Conservation (phyloP, 2,797 vertebrate genomes). For the Sciurus vulgaris region DNA sequence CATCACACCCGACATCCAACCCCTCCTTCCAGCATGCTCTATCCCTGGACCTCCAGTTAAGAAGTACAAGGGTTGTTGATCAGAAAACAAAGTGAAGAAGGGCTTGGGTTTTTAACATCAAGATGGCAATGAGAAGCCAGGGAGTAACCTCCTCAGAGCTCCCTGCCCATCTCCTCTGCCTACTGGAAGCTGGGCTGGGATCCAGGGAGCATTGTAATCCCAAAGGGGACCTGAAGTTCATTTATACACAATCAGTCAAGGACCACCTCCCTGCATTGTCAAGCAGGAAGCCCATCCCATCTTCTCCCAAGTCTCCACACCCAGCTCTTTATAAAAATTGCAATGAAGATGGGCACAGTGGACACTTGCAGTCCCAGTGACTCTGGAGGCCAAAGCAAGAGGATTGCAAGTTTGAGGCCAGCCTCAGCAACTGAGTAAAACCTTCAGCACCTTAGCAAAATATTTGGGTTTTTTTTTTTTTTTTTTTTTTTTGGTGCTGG, state of each 20-base stretch:
- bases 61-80: not conserved
- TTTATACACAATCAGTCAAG: not conserved
- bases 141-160: not conserved
- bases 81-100: slow-evolving; percentile 28
- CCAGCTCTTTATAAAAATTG: not conserved
- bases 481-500: too few species aligned
- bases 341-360: not conserved
- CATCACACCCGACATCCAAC: not conserved
- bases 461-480: too few species aligned
- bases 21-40: not conserved
- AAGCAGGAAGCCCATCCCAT: not conserved
- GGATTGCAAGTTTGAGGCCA: too few species aligned
- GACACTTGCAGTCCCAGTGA: too few species aligned
- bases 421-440: too few species aligned
- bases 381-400: too few species aligned
- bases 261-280: not conserved
- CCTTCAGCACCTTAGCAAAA: too few species aligned
- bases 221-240: not conserved
- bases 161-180: not conserved
- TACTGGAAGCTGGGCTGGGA: not conserved
- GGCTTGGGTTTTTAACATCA: not conserved
- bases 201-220: not conserved
- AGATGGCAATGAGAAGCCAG: not conserved
- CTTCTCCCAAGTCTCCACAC: not conserved
- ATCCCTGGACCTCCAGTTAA: not conserved